Base-by-base conservation (phyloP, 2,797 vertebrate genomes). In the Natrix natrix region DNA sequence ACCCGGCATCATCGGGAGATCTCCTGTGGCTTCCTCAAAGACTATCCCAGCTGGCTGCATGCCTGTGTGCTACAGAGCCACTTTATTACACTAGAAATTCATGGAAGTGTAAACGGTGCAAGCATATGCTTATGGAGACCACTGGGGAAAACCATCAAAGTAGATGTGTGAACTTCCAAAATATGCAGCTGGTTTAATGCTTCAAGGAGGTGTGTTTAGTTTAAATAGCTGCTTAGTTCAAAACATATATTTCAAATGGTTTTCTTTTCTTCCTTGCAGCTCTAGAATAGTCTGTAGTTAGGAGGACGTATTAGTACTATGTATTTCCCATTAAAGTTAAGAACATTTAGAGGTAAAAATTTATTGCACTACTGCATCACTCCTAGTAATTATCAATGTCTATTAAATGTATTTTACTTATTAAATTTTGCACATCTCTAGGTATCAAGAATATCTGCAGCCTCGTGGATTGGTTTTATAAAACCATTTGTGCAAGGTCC, bases 201-300 rank as follows among this genome's bases (percentile, higher is more conserved):
- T 78, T 78, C 74, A 78, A 78, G 74, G 37, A 78, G 17, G 37
- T 43, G 20, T 11, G 8, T 43, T 83, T 83, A 83, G 74, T 8
- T 24, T 48, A 48, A 83, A 48, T 13, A 24, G 74, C 20, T 83
- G 74, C 43, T 83, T 83, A 48, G 16, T 20, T 48, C 74, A 48
- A 48, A 83, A 24, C 43, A 83, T 24, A 4, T 24, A 83, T 83
- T 83, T 83, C 20, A 83, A 83, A 83, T 83, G 74, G 0, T 32
- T 1, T 37, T 14, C 48, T 14, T 6, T 2, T 3, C 1, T 0
- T 0, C 63, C 3, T 22, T 22, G 0, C 37, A 48, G 37, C 74
- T 83, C 20, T 83, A 48, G 20, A 52, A 7, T 86, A 66, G 26
- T 22, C 48, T 90, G 61, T n/a, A 89, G 14, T 89, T 69, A 14